A percentile compares a stretch with the other conserved stretches of the same genome.
Evolutionary conservation across 2,888 invertebrate species (phyloP).

Genomic region (Plusia festucae): DNA sequence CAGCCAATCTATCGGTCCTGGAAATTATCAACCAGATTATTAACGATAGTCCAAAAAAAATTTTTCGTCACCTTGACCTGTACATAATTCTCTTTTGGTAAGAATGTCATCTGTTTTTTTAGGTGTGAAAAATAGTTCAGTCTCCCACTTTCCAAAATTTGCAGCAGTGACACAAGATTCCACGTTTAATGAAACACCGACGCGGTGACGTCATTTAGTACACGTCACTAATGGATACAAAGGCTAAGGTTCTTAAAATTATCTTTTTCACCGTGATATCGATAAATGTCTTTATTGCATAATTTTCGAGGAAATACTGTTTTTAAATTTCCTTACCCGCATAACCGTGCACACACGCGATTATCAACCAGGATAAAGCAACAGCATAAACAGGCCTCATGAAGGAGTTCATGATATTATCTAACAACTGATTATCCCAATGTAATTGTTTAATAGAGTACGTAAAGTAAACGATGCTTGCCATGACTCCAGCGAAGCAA

Average conservation of each 20-base stretch:
- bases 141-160: neutral
- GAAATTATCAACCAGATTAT: neutral
- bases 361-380: slow-evolving; percentile 71
- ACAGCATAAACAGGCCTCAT: slow-evolving; percentile 69
- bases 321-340: slow-evolving; percentile 62
- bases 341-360: slow-evolving; percentile 72
- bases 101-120: too few relatives aligned
- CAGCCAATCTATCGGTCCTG: slow-evolving; percentile 65
- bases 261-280: neutral
- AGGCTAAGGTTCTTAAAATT: too few relatives aligned
- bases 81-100: too few relatives aligned
- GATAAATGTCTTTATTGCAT: neutral
- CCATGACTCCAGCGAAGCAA: slow-evolving; percentile 26
- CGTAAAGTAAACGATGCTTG: slow-evolving; percentile 37
- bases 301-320: too few relatives aligned
- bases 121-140: too few relatives aligned
- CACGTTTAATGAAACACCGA: too few relatives aligned
- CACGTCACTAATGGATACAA: too few relatives aligned
- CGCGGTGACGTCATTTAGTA: too few relatives aligned
- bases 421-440: slow-evolving; percentile 48
- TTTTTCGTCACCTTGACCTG: too few relatives aligned
- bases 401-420: slow-evolving; percentile 62
- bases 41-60: too few relatives aligned
- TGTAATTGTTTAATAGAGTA: slow-evolving; percentile 37
- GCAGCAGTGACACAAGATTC: too few relatives aligned